These are phyloP conservation scores for Sinocyclocheilus anophthalmus DNA, from an alignment of 2,113 vertebrate genomes.

Conservation along the genomic window DNA sequence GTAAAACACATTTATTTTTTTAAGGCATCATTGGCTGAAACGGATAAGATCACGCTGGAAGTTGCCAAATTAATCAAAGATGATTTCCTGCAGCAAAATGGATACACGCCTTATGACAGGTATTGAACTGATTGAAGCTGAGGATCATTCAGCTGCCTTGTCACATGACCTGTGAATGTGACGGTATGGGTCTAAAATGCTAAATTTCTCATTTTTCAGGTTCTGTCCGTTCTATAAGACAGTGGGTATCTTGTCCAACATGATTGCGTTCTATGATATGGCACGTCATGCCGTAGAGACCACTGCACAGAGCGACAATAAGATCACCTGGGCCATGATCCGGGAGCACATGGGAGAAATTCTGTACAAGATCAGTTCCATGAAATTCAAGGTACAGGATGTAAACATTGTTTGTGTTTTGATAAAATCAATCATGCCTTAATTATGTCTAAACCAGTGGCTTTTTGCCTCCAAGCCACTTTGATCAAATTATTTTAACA, in stretches of 20 bases:
- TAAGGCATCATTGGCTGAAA: slow-evolving; percentile 97
- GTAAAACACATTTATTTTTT: not conserved
- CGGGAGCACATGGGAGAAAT: slow-evolving; percentile 94
- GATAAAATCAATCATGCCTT: not conserved
- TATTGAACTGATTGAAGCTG: slow-evolving; percentile 51
- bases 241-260: slow-evolving; percentile 94
- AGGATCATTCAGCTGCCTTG: not conserved
- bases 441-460: not conserved
- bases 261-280: slow-evolving; percentile 96
- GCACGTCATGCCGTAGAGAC: slow-evolving; percentile 95
- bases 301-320: slow-evolving; percentile 96
- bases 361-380: slow-evolving; percentile 92
- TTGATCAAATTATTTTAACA: too few species aligned
- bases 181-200: not conserved
- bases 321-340: slow-evolving; percentile 98
- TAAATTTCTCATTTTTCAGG: slow-evolving; percentile 66
- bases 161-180: not conserved
- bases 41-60: slow-evolving; percentile 97
- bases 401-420: not conserved
- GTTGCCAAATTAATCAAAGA: slow-evolving; percentile 98
- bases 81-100: slow-evolving; percentile 97
- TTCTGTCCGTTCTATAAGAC: slow-evolving; percentile 99
- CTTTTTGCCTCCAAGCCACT: too few species aligned
- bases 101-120: slow-evolving; percentile 96
- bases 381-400: slow-evolving; percentile 93